Evolutionary conservation across 2,797 vertebrate species (phyloP).

Genomic region (Malurus splendens): DNA sequence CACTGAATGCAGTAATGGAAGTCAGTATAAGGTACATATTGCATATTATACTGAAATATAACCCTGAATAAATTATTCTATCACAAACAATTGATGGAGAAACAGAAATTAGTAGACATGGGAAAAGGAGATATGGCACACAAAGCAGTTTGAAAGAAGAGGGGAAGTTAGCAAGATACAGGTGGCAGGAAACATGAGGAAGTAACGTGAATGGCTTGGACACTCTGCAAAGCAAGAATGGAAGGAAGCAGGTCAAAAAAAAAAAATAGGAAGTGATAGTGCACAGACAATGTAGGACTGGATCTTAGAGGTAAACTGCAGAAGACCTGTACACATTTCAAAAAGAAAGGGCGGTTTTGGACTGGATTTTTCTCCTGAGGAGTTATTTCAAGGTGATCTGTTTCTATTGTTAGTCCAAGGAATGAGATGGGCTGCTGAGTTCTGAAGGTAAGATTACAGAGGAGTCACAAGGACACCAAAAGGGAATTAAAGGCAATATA

Average conservation of each 20-base stretch:
- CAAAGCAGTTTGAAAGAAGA: neutral
- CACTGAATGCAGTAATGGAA: neutral
- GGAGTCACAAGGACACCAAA: neutral
- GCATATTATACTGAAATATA: neutral
- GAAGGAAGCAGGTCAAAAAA: neutral
- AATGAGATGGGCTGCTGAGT: neutral
- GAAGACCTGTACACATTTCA: neutral
- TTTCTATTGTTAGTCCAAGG: neutral
- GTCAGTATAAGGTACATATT: neutral
- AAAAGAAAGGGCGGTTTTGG: neutral
- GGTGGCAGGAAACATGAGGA: neutral
- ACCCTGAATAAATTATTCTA: constrained; percentile 2
- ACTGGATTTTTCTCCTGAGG: neutral
- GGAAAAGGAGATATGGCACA: neutral
- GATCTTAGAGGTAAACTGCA: neutral
- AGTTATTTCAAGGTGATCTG: neutral
- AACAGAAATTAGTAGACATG: neutral
- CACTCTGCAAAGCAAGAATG: neutral
- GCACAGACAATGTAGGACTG: neutral
- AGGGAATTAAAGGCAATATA: neutral
- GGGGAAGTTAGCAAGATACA: neutral
- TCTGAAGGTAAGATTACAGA: neutral
- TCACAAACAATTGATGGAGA: neutral
- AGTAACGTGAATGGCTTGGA: neutral
- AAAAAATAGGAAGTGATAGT: neutral